A percentile compares a stretch with the other conserved stretches of the same genome.
Conservation (phyloP, 2,113 vertebrate species). For the Pedionomus torquatus region DNA sequence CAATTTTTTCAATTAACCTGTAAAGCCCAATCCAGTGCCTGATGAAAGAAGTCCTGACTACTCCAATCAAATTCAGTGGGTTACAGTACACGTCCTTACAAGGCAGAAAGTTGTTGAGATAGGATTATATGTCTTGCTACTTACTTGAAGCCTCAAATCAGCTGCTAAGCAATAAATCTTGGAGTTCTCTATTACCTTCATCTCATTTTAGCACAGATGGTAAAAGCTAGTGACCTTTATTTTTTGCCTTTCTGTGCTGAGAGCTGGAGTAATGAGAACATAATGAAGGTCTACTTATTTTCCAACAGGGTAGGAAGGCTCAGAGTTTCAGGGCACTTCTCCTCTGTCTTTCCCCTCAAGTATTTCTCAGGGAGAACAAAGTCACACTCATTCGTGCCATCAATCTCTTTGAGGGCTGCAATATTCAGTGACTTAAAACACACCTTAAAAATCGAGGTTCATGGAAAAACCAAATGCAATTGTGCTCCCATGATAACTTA, state of each 20-base stretch:
- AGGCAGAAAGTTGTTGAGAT: background rate
- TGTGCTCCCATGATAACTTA: background rate
- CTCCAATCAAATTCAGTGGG: background rate
- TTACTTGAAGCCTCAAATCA: conserved; percentile 37
- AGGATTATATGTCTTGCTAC: background rate
- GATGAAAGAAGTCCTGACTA: background rate
- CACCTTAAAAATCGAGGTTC: conserved; percentile 57
- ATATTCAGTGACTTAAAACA: conserved; percentile 65
- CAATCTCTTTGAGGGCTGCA: conserved; percentile 53
- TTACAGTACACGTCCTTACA: background rate
- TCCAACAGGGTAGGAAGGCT: conserved; percentile 53
- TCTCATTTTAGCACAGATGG: conserved; percentile 52
- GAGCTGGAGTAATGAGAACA: conserved; percentile 48
- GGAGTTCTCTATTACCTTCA: conserved; percentile 35
- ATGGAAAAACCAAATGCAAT: background rate
- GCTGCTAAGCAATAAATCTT: conserved; percentile 57
- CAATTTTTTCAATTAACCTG: background rate
- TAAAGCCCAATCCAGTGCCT: background rate
- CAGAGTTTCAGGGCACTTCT: conserved; percentile 22
- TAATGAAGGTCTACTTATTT: conserved; percentile 70
- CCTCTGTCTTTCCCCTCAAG: conserved; percentile 48
- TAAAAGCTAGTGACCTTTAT: conserved; percentile 40
- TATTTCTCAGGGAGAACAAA: conserved; percentile 73
- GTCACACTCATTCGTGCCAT: conserved; percentile 53
- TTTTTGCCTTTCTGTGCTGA: conserved; percentile 34